phyloP scores from a whole-genome alignment of 2,797 vertebrate species.

The Falco columbarius region DNA sequence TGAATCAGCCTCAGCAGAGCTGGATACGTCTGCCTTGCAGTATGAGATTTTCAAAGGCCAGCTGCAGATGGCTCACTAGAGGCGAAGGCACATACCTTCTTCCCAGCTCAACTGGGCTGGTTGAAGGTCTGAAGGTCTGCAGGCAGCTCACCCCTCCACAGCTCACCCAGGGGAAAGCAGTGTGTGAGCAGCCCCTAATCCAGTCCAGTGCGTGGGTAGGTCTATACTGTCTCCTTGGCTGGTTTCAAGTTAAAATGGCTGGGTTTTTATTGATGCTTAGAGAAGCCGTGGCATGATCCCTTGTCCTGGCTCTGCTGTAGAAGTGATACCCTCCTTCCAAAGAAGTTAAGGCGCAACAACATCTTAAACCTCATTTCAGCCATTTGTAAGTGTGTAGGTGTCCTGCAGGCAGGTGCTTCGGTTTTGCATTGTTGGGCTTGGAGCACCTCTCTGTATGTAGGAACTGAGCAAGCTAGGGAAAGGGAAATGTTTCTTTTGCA shows the following conservation, averaged over 20 bases:
- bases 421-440: neutral
- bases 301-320: neutral
- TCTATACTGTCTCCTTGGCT: neutral
- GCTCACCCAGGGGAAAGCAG: neutral
- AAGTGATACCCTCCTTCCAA: neutral
- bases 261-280: neutral
- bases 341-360: neutral
- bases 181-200: neutral
- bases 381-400: accelerated
- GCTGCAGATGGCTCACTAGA: neutral
- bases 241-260: neutral
- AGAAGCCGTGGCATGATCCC: neutral
- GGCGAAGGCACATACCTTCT: neutral
- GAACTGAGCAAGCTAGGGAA: neutral
- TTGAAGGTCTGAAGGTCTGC: neutral
- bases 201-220: neutral
- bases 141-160: neutral
- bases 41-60: neutral
- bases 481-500: neutral
- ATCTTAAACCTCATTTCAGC: neutral
- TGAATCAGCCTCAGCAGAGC: neutral
- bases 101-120: neutral
- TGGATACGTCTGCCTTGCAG: neutral
- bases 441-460: neutral
- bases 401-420: neutral